Evolutionary conservation across 2,113 vertebrate genomes (phyloP).

Genomic region (Lipophrys pholis): DNA sequence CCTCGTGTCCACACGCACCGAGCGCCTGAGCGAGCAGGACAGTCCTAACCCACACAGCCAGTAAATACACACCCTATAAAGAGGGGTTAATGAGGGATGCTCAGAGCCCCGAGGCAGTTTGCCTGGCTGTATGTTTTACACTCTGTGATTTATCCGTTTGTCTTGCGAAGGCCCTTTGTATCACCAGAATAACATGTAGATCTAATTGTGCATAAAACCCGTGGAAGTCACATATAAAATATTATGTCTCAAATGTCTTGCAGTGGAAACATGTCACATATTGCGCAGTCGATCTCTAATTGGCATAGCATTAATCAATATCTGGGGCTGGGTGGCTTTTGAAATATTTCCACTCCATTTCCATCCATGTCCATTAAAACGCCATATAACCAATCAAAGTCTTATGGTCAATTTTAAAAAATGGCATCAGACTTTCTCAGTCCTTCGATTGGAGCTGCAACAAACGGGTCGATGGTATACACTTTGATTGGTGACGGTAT

Average conservation of each 20-base stretch:
- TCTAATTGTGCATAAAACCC: conserved; percentile 26
- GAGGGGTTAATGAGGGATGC: conserved; percentile 58
- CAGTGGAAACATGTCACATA: neutral
- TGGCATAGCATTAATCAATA: conserved; percentile 27
- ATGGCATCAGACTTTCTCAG: neutral
- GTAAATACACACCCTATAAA: conserved; percentile 38
- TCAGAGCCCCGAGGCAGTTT: conserved; percentile 18
- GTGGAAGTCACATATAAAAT: conserved; percentile 1
- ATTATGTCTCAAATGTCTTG: neutral
- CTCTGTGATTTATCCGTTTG: neutral
- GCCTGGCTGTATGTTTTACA: neutral
- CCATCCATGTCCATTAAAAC: conserved; percentile 25
- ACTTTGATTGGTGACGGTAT: neutral
- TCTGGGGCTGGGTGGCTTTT: neutral
- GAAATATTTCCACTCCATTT: conserved; percentile 12
- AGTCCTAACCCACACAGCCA: conserved; percentile 45
- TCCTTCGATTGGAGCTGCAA: conserved; percentile 3
- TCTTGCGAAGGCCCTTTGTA: neutral
- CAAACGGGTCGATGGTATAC: neutral
- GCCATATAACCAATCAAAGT: conserved; percentile 28
- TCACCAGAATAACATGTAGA: neutral
- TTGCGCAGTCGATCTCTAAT: conserved; percentile 20
- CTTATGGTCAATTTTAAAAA: conserved; percentile 17
- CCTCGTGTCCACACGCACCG: conserved; percentile 7
- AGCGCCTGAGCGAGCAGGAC: conserved; percentile 30